Evolutionary conservation across 2,113 vertebrate species (phyloP), one percentile per base, ranked within the genome.

Genomic region (Anhinga rufa): DNA sequence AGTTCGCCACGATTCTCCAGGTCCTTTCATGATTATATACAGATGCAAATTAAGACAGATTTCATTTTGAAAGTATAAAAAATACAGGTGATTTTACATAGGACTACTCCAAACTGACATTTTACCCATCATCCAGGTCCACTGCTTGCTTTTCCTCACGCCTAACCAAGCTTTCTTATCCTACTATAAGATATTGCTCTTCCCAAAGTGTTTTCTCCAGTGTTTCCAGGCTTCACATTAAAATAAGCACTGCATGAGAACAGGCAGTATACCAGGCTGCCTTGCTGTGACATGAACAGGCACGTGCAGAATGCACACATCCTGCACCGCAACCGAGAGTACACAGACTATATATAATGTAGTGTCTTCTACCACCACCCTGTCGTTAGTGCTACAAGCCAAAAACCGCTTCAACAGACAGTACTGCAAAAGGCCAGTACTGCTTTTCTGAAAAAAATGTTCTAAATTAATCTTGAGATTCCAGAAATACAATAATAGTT

Each of bases 271-370:
- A 29, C 3, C 1, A 3, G 42, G 64, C 17, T 82, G 78, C 57
- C 65, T 20, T n/a, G 34, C 38, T 25, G 17, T 10, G 38, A 36
- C 28, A n/a, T 8, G 19, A 12, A 31, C 0, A 2, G 49, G 49
- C 28, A 42, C 3, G 0, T 11, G 20, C 29, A 25, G 22, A 48
- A 55, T 5, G 0, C 20, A 15, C 4, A 4, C 31, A 38, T 17
- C 54, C 68, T 26, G 14, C 70, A 10, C 2, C 6, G 14, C 71
- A 46, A 17, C 42, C 55, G 7, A 2, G 1, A 31, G 20, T 7
- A 28, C n/a, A 15, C 13, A 14, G 13, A 20, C 16, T 20, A 22
- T 4, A 16, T 4, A 9, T 6, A 44, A 44, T 0, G 0, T 3
- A 14, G 12, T 2, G 4, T 14, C 79, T 29, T 10, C n/a, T 9